Evolutionary conservation across 2,888 invertebrate species (phyloP).

Genomic region (Mongoloraphidia duomilia): DNA sequence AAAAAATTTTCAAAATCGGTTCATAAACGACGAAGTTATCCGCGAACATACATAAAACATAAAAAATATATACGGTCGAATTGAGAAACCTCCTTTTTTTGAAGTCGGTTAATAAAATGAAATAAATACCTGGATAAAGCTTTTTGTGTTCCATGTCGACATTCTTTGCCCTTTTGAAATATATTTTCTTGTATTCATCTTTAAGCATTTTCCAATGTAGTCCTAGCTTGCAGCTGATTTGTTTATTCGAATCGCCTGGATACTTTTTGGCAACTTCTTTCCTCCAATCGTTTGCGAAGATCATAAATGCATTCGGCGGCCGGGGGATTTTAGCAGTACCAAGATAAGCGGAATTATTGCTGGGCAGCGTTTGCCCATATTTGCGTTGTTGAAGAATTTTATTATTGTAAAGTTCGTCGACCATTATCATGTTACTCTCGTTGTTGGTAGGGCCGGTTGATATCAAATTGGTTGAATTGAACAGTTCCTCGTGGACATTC

Average conservation of each 20-base stretch:
- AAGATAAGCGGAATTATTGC: neutral
- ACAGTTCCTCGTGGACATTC: too few relatives aligned
- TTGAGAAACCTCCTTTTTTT: too few relatives aligned
- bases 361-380: too few relatives aligned
- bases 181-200: constrained; percentile 35
- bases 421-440: too few relatives aligned
- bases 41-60: neutral
- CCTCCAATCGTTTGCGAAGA: constrained; percentile 46
- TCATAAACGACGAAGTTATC: too few relatives aligned
- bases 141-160: constrained; percentile 44
- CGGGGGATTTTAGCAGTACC: constrained; percentile 34
- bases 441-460: too few relatives aligned
- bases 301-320: constrained; percentile 49
- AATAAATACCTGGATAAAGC: constrained; percentile 40
- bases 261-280: constrained; percentile 38
- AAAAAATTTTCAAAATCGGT: too few relatives aligned
- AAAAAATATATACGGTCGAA: constrained; percentile 2
- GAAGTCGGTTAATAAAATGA: constrained; percentile 11
- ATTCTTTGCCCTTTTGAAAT: constrained; percentile 37
- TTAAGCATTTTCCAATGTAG: constrained; percentile 41
- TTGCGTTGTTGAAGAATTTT: too few relatives aligned
- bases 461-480: too few relatives aligned
- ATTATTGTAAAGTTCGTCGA: too few relatives aligned
- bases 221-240: constrained; percentile 43
- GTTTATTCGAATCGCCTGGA: constrained; percentile 44